Evolutionary conservation across 2,797 vertebrate genomes (phyloP).

Genomic region (Naso thynnoides): DNA sequence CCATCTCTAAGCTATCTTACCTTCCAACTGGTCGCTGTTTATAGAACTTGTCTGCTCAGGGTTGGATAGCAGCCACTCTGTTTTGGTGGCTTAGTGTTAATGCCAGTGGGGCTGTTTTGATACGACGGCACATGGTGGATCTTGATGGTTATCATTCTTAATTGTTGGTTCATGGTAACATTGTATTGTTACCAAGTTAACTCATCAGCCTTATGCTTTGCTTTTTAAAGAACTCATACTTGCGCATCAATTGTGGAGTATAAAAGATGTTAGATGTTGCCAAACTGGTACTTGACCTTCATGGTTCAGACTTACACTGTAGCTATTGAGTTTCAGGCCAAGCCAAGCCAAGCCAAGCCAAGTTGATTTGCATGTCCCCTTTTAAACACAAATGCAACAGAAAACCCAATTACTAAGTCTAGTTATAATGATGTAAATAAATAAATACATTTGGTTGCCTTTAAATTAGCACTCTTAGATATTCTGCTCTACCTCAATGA

Average conservation of each 20-base stretch:
- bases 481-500: too few species aligned
- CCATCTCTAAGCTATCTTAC: slow-evolving; percentile 19
- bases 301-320: neutral
- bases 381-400: neutral
- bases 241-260: neutral
- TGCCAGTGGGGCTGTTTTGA: neutral
- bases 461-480: too few species aligned
- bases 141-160: neutral
- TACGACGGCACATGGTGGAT: neutral
- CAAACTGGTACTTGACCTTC: neutral
- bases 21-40: too few species aligned
- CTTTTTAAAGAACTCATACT: neutral
- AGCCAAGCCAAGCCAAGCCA: too few species aligned
- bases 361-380: neutral
- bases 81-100: neutral
- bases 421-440: too few species aligned
- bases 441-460: too few species aligned
- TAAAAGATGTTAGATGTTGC: neutral
- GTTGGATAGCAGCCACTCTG: slow-evolving; percentile 33
- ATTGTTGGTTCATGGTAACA: neutral
- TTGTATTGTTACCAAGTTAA: neutral
- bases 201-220: too few species aligned
- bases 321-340: neutral
- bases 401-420: too few species aligned
- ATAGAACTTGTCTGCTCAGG: slow-evolving; percentile 43